A percentile compares a stretch with the other conserved stretches of the same genome.
phyloP scores from a whole-genome alignment of 2,888 invertebrate species.

The Elmis aenea region DNA sequence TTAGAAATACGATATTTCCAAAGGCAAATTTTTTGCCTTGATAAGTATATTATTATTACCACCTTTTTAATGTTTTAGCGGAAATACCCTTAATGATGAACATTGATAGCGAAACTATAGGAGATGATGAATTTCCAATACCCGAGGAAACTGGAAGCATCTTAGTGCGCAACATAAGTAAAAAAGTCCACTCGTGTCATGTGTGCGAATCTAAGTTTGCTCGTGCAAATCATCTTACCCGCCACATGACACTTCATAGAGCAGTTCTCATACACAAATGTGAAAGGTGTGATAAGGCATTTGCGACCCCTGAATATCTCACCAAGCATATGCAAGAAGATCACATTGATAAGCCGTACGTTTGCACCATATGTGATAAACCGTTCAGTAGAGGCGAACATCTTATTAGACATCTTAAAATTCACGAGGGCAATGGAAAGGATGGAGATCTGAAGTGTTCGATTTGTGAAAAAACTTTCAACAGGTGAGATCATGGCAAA shows the following conservation, averaged over 20 bases:
- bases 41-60: no score
- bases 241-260: conserved; percentile 45
- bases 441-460: conserved; percentile 42
- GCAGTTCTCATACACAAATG: conserved; percentile 43
- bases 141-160: conserved; percentile 20
- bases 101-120: no score
- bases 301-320: conserved; percentile 39
- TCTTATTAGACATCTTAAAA: conserved; percentile 45
- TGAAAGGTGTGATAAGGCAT: conserved; percentile 43
- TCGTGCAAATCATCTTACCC: conserved; percentile 42
- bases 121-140: no score
- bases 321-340: conserved; percentile 43
- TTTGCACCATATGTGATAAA: conserved; percentile 44
- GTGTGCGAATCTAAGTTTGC: conserved; percentile 43
- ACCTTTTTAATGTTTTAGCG: no score
- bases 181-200: conserved; percentile 41
- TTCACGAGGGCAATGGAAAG: conserved; percentile 36
- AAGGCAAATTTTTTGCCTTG: no score
- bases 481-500: conserved; percentile 29
- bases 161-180: conserved; percentile 22
- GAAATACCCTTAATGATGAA: no score
- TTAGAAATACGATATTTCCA: no score
- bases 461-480: conserved; percentile 42
- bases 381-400: conserved; percentile 45
- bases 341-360: conserved; percentile 45